Percentiles rank a stretch among this genome's conserved stretches.
Evolutionary conservation across 2,113 vertebrate species (phyloP).

Genomic region (Nasalis larvatus): DNA sequence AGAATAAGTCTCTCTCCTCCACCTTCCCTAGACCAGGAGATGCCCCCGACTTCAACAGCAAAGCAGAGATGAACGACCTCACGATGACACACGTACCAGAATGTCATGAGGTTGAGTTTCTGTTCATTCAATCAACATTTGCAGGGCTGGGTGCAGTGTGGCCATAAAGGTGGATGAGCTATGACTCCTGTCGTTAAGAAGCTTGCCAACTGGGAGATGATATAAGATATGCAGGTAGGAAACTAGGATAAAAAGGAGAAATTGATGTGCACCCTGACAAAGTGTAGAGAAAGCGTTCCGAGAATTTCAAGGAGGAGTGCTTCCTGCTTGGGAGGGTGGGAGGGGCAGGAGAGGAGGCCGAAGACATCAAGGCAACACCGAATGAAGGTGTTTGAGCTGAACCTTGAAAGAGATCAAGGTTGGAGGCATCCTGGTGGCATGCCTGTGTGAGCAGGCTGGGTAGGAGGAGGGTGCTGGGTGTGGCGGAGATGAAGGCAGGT

Average conservation of each 20-base stretch:
- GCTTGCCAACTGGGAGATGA: not conserved
- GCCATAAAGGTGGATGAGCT: slow-evolving; percentile 3
- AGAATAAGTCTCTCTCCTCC: not conserved
- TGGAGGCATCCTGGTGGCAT: not conserved
- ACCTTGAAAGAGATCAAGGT: not conserved
- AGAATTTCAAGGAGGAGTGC: not conserved
- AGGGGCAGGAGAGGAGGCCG: not conserved
- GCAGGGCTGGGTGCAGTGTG: not conserved
- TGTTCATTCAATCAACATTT: slow-evolving; percentile 27
- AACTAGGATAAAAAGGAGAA: not conserved
- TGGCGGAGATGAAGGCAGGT: not conserved
- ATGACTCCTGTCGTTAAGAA: not conserved
- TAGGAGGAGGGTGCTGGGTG: rapidly evolving
- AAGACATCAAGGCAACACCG: not conserved
- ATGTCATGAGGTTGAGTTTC: not conserved
- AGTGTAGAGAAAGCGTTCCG: not conserved
- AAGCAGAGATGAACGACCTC: not conserved
- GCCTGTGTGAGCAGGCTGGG: not conserved
- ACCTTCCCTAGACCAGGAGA: not conserved
- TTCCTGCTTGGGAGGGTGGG: not conserved
- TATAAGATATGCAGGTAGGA: slow-evolving; percentile 15
- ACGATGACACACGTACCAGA: not conserved
- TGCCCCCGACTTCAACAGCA: not conserved
- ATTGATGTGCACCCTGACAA: not conserved
- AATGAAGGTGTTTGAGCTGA: not conserved